Base-by-base conservation (phyloP, 2,797 vertebrate genomes). In the Coendou prehensilis region DNA sequence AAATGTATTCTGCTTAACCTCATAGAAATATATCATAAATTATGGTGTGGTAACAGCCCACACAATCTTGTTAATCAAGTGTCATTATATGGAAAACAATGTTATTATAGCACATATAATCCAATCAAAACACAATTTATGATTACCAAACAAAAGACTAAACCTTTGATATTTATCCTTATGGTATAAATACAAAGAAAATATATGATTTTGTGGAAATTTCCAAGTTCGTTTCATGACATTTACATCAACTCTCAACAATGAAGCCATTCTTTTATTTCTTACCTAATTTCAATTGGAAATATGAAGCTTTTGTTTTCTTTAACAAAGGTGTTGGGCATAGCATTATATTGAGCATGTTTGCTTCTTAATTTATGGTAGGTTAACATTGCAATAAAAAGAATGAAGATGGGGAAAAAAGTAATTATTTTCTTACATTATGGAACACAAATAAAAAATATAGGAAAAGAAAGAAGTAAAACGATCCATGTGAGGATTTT, bases 51-150 rank as follows among this genome's bases (percentile, higher is more conserved):
- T 93, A 89, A 81, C 45, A 89, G 41, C 67, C 83, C 71, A 85
- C 13, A 47, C 59, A 84, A 87, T 83, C 47, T 28, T 81, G 33
- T 73, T 89, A 87, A 91, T 94, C 28, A 78, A 45, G 56, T 88
- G 63, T 37, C 52, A 94, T 91, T 96, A 79, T 76, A 57, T 57
- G 71, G 28, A 95, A 94, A 95, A 94, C 33, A 93, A 84, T 88
- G 75, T 30, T 67, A 83, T 89, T 76, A 69, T 0, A 88, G 30
- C 41, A n/a, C 20, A 56, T 83, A 30, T 81, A 90, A 89, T 56
- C 50, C 45, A 85, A 83, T 79, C 14, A 79, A 89, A 86, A 52
- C 56, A 82, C 13, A 33, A 81, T 33, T 95, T 89, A 37, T 47
- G 50, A 96, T 93, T 73, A 89, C 87, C 33, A 95, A 86, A 82